Percentiles rank a stretch among this genome's conserved stretches.
Evolutionary conservation across 2,888 invertebrate genomes (phyloP).

Genomic region (Stenotaenia linearis): DNA sequence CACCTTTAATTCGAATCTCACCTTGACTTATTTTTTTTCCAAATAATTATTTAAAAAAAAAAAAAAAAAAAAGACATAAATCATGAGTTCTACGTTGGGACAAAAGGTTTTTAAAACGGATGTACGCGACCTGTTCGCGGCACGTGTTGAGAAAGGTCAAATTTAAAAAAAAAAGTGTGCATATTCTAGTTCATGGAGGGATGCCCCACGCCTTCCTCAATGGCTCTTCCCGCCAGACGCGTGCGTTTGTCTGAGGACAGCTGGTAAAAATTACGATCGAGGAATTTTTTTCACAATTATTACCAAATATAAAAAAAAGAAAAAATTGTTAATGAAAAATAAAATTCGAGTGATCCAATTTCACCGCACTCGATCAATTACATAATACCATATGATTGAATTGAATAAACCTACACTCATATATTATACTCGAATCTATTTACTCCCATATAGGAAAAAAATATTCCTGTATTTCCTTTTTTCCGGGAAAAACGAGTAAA

Average conservation of each 20-base stretch:
- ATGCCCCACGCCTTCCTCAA: slow-evolving; percentile 10
- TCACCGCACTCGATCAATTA: background rate
- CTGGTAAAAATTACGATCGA: background rate
- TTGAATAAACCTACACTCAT: background rate
- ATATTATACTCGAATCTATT: background rate
- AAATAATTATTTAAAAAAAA: background rate
- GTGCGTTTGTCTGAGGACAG: background rate
- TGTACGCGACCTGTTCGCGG: background rate
- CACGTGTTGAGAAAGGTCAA: slow-evolving; percentile 6
- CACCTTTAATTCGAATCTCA: background rate
- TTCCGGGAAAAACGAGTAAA: background rate
- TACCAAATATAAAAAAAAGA: no score
- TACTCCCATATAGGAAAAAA: background rate
- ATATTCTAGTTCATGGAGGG: slow-evolving; percentile 10
- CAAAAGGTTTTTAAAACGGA: slow-evolving; percentile 15
- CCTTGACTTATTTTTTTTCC: background rate
- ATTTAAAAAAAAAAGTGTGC: no score
- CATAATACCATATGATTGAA: background rate
- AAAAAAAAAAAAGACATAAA: background rate
- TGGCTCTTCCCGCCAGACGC: slow-evolving; percentile 19
- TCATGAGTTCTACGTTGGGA: background rate
- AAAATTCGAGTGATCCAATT: no score
- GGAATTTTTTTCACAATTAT: background rate
- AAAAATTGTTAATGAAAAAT: no score
- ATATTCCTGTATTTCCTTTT: background rate